phyloP scores from a whole-genome alignment of 2,888 invertebrate species.

The Cremastobaeus sp. region DNA sequence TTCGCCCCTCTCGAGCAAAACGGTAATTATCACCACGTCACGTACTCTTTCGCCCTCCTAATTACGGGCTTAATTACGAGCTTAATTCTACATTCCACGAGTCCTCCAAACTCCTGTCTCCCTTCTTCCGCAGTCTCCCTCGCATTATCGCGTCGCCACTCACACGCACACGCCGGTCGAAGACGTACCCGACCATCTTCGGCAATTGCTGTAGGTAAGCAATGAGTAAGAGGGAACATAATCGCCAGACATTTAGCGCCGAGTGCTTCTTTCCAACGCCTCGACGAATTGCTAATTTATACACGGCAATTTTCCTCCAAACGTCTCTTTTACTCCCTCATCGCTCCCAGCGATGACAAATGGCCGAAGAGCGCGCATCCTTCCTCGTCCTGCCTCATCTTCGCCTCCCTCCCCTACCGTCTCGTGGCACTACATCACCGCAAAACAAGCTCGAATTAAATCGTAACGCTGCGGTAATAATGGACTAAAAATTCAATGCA shows the following conservation, averaged over 20 bases:
- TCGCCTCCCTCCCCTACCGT: background rate
- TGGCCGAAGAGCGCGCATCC: conserved; percentile 22
- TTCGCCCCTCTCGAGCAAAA: conserved; percentile 79
- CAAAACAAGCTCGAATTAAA: too few relatives aligned
- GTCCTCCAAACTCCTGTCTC: conserved; percentile 18
- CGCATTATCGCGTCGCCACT: conserved; percentile 27
- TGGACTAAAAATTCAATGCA: too few relatives aligned
- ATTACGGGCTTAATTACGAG: conserved; percentile 61
- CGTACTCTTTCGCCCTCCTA: conserved; percentile 59
- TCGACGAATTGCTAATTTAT: conserved; percentile 53
- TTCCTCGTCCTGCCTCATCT: background rate
- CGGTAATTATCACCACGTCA: conserved; percentile 70
- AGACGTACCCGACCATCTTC: too few relatives aligned
- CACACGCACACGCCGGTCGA: too few relatives aligned
- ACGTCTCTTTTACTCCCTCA: conserved; percentile 32
- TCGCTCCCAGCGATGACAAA: conserved; percentile 23
- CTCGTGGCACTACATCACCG: background rate
- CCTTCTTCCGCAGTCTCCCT: background rate
- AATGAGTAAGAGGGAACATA: conserved; percentile 39
- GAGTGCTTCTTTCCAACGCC: conserved; percentile 27
- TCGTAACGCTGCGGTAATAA: too few relatives aligned
- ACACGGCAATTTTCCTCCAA: conserved; percentile 38
- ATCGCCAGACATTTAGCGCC: conserved; percentile 47
- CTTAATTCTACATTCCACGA: conserved; percentile 55
- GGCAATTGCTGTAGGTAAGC: too few relatives aligned